These are phyloP conservation scores for Cathartes aura DNA, from an alignment of 2,113 vertebrate species.

Conservation along the genomic window DNA sequence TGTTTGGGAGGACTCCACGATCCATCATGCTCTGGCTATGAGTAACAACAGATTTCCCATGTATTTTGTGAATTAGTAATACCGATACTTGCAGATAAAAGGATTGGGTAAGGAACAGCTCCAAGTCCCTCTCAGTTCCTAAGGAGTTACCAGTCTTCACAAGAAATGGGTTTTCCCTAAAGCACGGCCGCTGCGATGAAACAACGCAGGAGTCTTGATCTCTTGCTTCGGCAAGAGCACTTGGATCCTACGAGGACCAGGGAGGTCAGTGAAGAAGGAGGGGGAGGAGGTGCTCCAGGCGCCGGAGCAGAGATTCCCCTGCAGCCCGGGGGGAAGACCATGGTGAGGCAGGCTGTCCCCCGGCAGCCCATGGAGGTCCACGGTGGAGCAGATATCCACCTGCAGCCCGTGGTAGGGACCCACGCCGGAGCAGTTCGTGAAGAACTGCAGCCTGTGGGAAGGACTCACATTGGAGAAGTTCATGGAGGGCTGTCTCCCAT, in stretches of 20 bases:
- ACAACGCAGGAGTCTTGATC: accelerated
- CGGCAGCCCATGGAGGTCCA: too few species aligned
- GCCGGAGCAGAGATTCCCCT: too few species aligned
- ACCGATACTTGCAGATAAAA: background rate
- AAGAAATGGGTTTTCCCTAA: background rate
- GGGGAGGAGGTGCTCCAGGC: too few species aligned
- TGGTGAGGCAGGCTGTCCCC: too few species aligned
- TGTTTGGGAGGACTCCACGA: background rate
- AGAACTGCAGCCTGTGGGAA: too few species aligned
- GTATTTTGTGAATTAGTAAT: background rate
- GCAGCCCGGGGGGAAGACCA: too few species aligned
- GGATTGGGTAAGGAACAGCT: background rate
- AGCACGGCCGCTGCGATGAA: accelerated
- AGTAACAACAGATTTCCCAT: background rate
- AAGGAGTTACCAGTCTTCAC: background rate
- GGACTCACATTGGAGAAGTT: too few species aligned
- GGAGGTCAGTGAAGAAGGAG: background rate
- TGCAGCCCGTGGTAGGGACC: too few species aligned
- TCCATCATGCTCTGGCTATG: accelerated
- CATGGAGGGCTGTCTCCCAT: too few species aligned
- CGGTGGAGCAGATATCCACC: too few species aligned
- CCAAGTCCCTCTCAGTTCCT: background rate
- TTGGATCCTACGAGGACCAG: background rate
- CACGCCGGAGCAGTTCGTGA: too few species aligned
- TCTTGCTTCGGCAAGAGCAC: background rate